Base-by-base conservation (phyloP, 2,797 vertebrate species). In the Falco berigora region DNA sequence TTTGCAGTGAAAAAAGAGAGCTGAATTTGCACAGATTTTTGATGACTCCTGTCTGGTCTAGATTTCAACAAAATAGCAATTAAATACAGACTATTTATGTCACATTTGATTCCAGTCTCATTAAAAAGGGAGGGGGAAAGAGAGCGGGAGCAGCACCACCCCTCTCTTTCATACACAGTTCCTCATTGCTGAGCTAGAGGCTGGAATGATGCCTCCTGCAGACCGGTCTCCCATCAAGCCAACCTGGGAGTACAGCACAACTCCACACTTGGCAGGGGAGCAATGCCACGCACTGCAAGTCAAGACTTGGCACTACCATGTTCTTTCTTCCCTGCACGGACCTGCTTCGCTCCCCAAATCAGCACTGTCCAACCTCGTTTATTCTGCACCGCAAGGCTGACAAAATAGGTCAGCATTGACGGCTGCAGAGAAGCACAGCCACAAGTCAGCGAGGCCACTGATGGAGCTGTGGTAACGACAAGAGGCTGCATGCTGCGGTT, bases 341-440 rank as follows among this genome's bases (percentile, higher is more conserved):
- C 20, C 40, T 20, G 9, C 42, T 24, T 42, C 3, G 0, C 22
- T 69, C 42, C 42, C 34, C 34, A 25, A 19, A 16, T 8, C 38
- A 6, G 28, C 61, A 12, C 24, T 2, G 0, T 14, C 38, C 5
- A 0, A 32, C 4, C 21, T 61, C 6, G 0, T 42, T 44, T 58
- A 19, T 36, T 36, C 32, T 8, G 23, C 1, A 0, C 12, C 0
- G 2, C 8, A 5, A 62, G 34, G 23, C 2, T n/a, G 49, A 30
- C 15, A 32, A 58, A 66, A 42, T 0, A 4, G 3, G 6, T 12
- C 2, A 1, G 25, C 23, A 4, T 6, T 2, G 23, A 21, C 0
- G 3, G 16, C 36, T 10, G 25, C 10, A 7, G 68, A 30, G 66
- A 36, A 56, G n/a, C 0, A 2, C 5, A 10, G 25, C 21, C 15